Conservation (phyloP, 2,797 vertebrate genomes). For the Diplodus puntazzo region DNA sequence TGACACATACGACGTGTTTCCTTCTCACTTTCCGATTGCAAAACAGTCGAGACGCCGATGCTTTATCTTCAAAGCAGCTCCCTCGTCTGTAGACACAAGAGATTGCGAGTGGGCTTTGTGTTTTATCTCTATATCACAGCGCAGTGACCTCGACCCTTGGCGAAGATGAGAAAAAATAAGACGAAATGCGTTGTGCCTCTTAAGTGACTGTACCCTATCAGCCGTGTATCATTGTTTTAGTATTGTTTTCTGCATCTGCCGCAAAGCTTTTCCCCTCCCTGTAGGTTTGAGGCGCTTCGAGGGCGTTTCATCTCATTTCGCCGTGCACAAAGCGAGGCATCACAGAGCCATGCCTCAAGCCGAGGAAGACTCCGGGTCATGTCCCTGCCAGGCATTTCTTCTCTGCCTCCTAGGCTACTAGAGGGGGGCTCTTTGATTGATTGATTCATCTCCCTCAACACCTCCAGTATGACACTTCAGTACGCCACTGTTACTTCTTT, state of each 20-base stretch:
- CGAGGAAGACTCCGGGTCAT: conserved; percentile 22
- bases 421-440: conserved; percentile 47
- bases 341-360: conserved; percentile 27
- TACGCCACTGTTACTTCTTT: conserved; percentile 23
- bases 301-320: conserved; percentile 38
- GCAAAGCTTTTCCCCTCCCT: conserved; percentile 15
- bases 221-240: not conserved
- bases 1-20: conserved; percentile 26
- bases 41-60: conserved; percentile 14
- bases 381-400: conserved; percentile 38
- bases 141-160: conserved; percentile 25
- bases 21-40: conserved; percentile 2
- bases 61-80: conserved; percentile 27
- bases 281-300: not conserved
- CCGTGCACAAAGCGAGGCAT: conserved; percentile 9
- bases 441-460: conserved; percentile 49
- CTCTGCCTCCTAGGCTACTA: conserved; percentile 7
- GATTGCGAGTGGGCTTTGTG: not conserved
- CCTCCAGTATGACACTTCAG: conserved; percentile 39
- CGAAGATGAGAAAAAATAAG: conserved; percentile 13
- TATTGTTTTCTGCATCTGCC: conserved; percentile 2
- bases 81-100: conserved; percentile 3
- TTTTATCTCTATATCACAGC: conserved; percentile 10
- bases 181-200: conserved; percentile 11
- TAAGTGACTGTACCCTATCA: not conserved